Evolutionary conservation across 1,140 invertebrate species (phyloP), one percentile per base, ranked within the genome.

Genomic region (Hycleus cichorii): DNA sequence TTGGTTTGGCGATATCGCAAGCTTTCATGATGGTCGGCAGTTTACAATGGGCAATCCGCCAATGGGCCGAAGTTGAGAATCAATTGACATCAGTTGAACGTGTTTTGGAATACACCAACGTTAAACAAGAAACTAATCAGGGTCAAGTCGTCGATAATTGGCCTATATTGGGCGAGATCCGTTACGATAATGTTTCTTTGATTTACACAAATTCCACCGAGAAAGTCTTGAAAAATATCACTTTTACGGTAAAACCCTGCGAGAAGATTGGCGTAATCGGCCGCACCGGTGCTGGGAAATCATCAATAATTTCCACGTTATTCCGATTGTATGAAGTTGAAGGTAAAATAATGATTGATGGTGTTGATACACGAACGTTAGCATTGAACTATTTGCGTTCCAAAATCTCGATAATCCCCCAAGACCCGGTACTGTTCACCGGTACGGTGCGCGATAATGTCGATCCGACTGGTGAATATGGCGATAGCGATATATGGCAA

Each of bases 371-470:
- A 0, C 74, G 73, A 5, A 74, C 76, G 12, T 72, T 92, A 42
- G 83, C 85, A 0, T 73, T 93, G 4, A 80, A 88, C 59, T 83
- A 87, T 64, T 70, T 93, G 2, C 76, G 91, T n/a, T 80, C 80
- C n/a, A 81, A 83, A 57, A 83, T 93, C 26, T 87, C 89, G 18
- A 90, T 91, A 32, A 91, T 93, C 57, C 90, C 90, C 2, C 90
- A 95, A 74, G 90, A 89, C 64, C 91, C 93, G 0, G 84, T 95
- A 11, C 72, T 95, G 1, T 95, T 95, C 69, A 87, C 89, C 2
- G 91, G 89, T 0, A 83, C 82, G 6, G 68, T 94, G 51, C 78
- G 92, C 12, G 86, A 84, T 65, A 95, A 95, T 73, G 76, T 95
- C 59, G 92, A 95, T 77, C 92, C 92, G 0, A 93, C 92, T 66